These are phyloP conservation scores for Corythornis vintsioides DNA, from an alignment of 2,113 vertebrate species.

Conservation along the genomic window DNA sequence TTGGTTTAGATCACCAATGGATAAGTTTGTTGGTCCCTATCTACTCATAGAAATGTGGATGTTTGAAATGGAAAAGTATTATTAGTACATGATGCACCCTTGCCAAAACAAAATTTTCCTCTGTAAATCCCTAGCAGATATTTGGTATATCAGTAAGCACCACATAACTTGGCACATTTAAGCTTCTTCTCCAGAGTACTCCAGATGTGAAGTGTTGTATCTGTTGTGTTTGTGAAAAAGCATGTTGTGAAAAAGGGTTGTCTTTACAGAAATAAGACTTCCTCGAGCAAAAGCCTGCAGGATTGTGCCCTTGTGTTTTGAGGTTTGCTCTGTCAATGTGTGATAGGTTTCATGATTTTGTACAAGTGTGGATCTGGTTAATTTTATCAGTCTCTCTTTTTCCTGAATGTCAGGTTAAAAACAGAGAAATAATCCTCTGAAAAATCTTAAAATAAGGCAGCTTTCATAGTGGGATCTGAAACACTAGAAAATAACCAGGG, in stretches of 20 bases:
- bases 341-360: background rate
- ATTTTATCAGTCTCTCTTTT: background rate
- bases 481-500: background rate
- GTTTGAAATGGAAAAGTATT: background rate
- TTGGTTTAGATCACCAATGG: background rate
- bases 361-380: background rate
- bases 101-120: background rate
- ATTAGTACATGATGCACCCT: background rate
- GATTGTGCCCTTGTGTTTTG: background rate
- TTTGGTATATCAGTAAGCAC: background rate
- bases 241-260: background rate
- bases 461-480: background rate
- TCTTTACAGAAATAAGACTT: background rate
- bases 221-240: background rate
- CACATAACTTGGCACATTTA: background rate
- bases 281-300: background rate
- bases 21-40: background rate
- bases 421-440: background rate
- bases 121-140: background rate
- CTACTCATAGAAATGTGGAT: background rate
- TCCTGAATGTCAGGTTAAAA: background rate
- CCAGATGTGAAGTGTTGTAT: background rate
- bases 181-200: background rate
- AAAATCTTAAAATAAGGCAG: background rate
- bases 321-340: background rate